Base-by-base conservation (phyloP, 2,888 invertebrate genomes). In the Torymus aiolomorphi region DNA sequence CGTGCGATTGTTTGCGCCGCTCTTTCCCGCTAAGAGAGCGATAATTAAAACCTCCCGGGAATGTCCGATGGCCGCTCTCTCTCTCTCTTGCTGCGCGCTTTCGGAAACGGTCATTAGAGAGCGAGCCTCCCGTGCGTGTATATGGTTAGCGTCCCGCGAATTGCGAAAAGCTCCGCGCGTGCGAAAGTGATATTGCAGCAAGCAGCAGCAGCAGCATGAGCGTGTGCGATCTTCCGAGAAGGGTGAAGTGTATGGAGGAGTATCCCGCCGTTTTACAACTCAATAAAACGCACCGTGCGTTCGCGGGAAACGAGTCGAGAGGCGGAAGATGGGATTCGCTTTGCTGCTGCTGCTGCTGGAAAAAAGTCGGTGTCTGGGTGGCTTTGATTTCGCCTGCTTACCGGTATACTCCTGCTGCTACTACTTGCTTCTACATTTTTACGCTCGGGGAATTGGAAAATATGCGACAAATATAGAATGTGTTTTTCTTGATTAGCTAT, bases 251-350 rank as follows among this genome's bases (percentile, higher is more conserved):
- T 42, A 42, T 42, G 42, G 42, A 42, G 42, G 42, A 42, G 42
- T 42, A 67, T 67, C 70, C 57, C 42, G 42, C 18, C 56, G 12
- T 57, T 70, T 70, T 70, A 73, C 63, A 73, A 73, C 63, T 73
- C 73, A 73, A 73, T 73, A 73, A 73, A 73, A 73, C 52, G 70
- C 66, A 61, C 63, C n/a, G 20, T 12, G 18, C 63, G 63, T 14
- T 16, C 20, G 13, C 13, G 8, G 63, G n/a, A 14, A 63, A 63
- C 42, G 49, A 63, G 49, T 42, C n/a, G 49, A 42, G 42, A 42
- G 42, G 42, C 42, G 42, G 42, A 42, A 42, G 42, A 42, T 42
- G 42, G 42, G 42, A 42, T 42, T 42, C 42, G 42, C 42, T 42
- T 42, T 42, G 42, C 42, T 42, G 42, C 42, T 42, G 42, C 42